Evolutionary conservation across 1,140 invertebrate genomes (phyloP).

Genomic region (Sycophaga agraensis): DNA sequence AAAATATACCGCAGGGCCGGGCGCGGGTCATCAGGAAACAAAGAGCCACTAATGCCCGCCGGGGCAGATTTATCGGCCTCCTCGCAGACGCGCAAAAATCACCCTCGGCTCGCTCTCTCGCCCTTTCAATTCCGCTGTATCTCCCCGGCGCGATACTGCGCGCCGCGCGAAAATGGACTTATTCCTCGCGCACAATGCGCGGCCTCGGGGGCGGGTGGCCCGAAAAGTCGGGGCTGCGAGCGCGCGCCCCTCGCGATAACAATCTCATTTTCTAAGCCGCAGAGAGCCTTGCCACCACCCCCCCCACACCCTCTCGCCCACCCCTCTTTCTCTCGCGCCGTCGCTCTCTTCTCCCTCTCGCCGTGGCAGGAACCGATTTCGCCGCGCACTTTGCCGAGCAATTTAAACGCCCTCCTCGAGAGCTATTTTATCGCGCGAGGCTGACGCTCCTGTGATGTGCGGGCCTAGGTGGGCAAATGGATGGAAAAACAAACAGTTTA

Average conservation of each 20-base stretch:
- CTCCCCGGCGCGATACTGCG: background rate
- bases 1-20: background rate
- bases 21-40: conserved; percentile 12
- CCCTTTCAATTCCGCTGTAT: conserved; percentile 12
- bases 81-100: background rate
- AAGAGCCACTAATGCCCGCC: conserved; percentile 19
- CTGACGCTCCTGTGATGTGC: too few relatives aligned
- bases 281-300: background rate
- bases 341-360: background rate
- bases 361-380: too few relatives aligned
- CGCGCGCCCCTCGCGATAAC: conserved; percentile 13
- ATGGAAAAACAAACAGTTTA: too few relatives aligned
- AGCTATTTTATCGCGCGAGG: background rate
- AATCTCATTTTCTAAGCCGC: conserved; percentile 30
- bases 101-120: background rate
- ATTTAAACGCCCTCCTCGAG: conserved; percentile 6
- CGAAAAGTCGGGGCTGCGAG: background rate
- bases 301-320: too few relatives aligned
- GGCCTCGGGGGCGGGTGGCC: background rate
- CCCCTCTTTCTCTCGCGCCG: background rate
- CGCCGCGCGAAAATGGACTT: conserved; percentile 22
- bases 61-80: background rate
- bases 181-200: conserved; percentile 19
- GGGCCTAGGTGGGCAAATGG: too few relatives aligned
- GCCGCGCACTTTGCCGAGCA: background rate